A percentile compares a stretch with the other conserved stretches of the same genome.
Conservation (phyloP, 2,888 invertebrate genomes). For the Oscheius sp. region DNA sequence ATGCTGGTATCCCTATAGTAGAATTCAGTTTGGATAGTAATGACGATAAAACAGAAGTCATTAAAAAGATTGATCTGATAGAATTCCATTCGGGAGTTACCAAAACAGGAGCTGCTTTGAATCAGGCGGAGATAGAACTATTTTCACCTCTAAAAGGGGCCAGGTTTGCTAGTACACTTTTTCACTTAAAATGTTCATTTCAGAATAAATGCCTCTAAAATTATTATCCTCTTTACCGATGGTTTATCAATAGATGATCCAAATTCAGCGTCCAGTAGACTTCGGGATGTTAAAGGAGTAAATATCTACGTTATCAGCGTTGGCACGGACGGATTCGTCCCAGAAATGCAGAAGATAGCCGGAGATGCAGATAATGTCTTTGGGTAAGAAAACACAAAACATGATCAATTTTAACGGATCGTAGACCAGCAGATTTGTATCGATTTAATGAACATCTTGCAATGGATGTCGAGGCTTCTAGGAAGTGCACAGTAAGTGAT, state of each 20-base stretch:
- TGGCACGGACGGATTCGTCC: slow-evolving; percentile 64
- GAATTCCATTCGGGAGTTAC: slow-evolving; percentile 51
- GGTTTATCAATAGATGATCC: slow-evolving; percentile 71
- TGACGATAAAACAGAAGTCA: slow-evolving; percentile 47
- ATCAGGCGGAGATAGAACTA: slow-evolving; percentile 50
- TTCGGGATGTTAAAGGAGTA: slow-evolving; percentile 57
- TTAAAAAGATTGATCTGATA: slow-evolving; percentile 43
- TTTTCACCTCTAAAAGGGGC: slow-evolving; percentile 49
- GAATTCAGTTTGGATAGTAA: slow-evolving; percentile 69
- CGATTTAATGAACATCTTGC: slow-evolving; percentile 59
- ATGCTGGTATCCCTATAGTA: slow-evolving; percentile 63
- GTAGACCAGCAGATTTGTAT: slow-evolving; percentile 58
- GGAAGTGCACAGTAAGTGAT: slow-evolving; percentile 48
- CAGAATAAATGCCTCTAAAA: slow-evolving; percentile 49
- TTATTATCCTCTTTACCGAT: slow-evolving; percentile 71
- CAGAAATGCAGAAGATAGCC: slow-evolving; percentile 68
- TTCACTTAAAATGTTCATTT: background rate
- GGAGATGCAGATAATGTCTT: slow-evolving; percentile 66
- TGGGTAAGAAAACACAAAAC: slow-evolving; percentile 54
- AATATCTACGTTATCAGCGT: slow-evolving; percentile 69
- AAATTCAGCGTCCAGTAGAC: slow-evolving; percentile 56
- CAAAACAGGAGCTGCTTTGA: slow-evolving; percentile 49
- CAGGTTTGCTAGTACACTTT: slow-evolving; percentile 45
- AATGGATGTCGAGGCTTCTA: slow-evolving; percentile 60
- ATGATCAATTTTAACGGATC: background rate